Evolutionary conservation across 2,888 invertebrate genomes (phyloP).

Genomic region (Eustalomyia histrio): DNA sequence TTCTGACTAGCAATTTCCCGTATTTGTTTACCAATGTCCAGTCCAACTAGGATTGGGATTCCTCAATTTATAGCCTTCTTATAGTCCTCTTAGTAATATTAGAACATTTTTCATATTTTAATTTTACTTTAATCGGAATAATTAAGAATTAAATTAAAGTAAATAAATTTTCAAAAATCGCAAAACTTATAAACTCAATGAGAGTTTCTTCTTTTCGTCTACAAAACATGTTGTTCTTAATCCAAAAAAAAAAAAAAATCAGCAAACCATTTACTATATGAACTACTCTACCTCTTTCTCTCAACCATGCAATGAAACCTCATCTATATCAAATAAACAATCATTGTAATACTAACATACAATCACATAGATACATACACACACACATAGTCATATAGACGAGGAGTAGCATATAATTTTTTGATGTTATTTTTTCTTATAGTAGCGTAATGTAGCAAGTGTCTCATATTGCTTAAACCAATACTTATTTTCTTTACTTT

Average conservation of each 20-base stretch:
- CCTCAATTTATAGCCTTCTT: no score
- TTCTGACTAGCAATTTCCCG: no score
- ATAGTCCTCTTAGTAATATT: no score
- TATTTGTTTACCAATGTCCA: no score
- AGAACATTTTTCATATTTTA: no score
- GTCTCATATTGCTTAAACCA: conserved; percentile 69
- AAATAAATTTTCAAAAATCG: no score
- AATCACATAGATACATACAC: neutral
- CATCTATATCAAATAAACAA: conserved; percentile 44
- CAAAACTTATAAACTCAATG: no score
- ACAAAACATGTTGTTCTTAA: no score
- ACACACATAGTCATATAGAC: neutral
- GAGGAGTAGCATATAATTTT: neutral
- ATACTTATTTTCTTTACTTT: conserved; percentile 71
- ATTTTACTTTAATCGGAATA: no score
- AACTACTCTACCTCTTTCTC: conserved; percentile 19
- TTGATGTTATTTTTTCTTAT: conserved; percentile 1
- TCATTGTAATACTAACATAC: conserved; percentile 34
- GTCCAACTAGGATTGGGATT: no score
- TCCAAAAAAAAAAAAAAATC: neutral
- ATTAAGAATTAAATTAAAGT: no score
- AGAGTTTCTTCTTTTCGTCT: no score
- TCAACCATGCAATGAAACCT: conserved; percentile 37
- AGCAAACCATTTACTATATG: conserved; percentile 27
- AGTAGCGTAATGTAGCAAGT: conserved; percentile 27